Percentiles rank a stretch among this genome's conserved stretches.
These are phyloP conservation scores for Balaenoptera acutorostrata DNA, from an alignment of 2,113 vertebrate species.

Conservation along the genomic window DNA sequence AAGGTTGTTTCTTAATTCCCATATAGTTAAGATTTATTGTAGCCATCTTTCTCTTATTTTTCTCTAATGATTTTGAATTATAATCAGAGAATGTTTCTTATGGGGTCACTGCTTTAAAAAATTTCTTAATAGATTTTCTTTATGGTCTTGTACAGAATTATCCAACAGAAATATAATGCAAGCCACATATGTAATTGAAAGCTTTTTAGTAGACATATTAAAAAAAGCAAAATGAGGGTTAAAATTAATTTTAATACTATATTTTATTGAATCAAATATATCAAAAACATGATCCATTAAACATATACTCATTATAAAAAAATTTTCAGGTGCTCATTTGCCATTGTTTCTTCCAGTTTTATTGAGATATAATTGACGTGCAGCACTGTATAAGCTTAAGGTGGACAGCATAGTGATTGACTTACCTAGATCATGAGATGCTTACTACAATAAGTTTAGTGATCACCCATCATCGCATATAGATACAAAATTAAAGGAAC, in stretches of 20 bases:
- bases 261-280: background rate
- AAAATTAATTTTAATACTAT: background rate
- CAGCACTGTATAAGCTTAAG: background rate
- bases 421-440: background rate
- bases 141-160: background rate
- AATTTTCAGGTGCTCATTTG: background rate
- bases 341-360: background rate
- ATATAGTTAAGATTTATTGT: background rate
- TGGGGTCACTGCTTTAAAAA: background rate
- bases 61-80: background rate
- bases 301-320: background rate
- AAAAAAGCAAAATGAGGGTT: background rate
- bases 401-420: background rate
- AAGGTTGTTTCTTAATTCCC: background rate
- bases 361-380: background rate
- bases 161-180: background rate
- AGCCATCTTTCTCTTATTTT: background rate
- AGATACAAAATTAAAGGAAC: background rate
- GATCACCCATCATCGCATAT: background rate
- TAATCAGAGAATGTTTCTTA: background rate
- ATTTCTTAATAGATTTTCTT: background rate
- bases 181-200: background rate
- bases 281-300: background rate
- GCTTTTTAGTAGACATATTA: background rate
- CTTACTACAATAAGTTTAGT: background rate